Percentiles rank a stretch among this genome's conserved stretches.
Evolutionary conservation across 2,797 vertebrate genomes (phyloP).

Genomic region (Molossus molossus): DNA sequence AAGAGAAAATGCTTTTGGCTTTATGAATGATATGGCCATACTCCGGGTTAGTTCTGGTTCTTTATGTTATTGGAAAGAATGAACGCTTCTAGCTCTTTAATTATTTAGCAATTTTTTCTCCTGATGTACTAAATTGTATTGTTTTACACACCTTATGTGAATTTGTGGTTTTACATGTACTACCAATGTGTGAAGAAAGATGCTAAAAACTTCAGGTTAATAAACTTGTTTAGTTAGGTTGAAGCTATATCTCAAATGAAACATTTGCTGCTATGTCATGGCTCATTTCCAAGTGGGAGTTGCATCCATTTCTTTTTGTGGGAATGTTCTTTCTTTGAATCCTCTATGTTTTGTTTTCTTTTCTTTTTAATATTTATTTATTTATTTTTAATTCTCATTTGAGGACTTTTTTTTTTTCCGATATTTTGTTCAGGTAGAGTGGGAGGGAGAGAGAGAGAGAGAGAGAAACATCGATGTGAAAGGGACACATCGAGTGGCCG

Average conservation of each 20-base stretch:
- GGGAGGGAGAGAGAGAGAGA: too few relatives aligned
- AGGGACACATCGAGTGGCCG: too few relatives aligned
- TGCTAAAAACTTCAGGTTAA: neutral
- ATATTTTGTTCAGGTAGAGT: too few relatives aligned
- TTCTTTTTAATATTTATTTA: too few relatives aligned
- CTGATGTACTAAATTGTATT: neutral
- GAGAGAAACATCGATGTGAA: too few relatives aligned
- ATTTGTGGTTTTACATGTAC: conserved; percentile 24
- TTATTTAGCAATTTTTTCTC: conserved; percentile 55
- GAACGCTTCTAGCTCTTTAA: conserved; percentile 52
- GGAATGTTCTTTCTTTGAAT: neutral
- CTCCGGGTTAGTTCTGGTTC: conserved; percentile 59
- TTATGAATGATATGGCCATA: conserved; percentile 70
- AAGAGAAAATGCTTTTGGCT: conserved; percentile 74
- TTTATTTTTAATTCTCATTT: too few relatives aligned
- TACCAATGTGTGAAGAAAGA: neutral
- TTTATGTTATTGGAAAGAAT: conserved; percentile 56
- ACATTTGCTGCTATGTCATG: neutral
- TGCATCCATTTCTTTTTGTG: neutral
- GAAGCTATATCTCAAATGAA: neutral
- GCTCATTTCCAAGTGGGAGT: neutral
- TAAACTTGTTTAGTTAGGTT: neutral
- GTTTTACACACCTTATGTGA: conserved; percentile 21
- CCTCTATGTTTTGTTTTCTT: neutral
- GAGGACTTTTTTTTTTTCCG: too few relatives aligned